These are phyloP conservation scores for Strongylocentrotus purpuratus DNA, from an alignment of 35 echinoderm and acorn worm genomes.

Conservation along the genomic window DNA sequence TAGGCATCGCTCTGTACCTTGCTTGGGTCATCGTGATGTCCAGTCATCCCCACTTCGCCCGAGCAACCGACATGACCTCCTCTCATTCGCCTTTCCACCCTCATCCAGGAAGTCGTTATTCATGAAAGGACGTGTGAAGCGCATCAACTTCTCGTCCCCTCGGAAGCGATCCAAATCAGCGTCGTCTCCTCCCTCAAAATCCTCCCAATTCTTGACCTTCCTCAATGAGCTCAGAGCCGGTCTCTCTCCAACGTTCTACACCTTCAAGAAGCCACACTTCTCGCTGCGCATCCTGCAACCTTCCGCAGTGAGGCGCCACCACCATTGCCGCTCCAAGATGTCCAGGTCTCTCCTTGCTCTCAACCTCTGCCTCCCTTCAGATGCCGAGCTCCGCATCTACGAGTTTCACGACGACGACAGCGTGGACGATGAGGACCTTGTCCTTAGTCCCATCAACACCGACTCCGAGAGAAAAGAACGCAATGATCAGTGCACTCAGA, in stretches of 20 bases:
- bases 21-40: conserved; percentile 21
- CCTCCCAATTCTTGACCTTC: conserved; percentile 40
- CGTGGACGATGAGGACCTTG: conserved; percentile 23
- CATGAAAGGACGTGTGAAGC: conserved; percentile 39
- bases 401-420: conserved; percentile 42
- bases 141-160: conserved; percentile 50
- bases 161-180: conserved; percentile 48
- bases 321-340: conserved; percentile 9
- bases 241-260: conserved; percentile 50
- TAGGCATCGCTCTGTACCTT: not conserved
- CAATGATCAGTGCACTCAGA: conserved; percentile 22
- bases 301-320: not conserved
- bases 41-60: conserved; percentile 35
- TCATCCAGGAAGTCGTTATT: conserved; percentile 63
- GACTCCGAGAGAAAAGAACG: not conserved
- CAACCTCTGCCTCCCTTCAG: conserved; percentile 29
- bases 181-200: conserved; percentile 54
- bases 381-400: conserved; percentile 27
- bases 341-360: conserved; percentile 37
- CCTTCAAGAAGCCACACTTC: conserved; percentile 56
- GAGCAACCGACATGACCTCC: not conserved
- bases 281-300: conserved; percentile 58
- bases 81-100: conserved; percentile 21
- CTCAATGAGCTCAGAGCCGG: conserved; percentile 55
- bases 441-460: not conserved